Evolutionary conservation across 1,140 invertebrate genomes (phyloP).

Genomic region (Proctacanthus coquilletti): DNA sequence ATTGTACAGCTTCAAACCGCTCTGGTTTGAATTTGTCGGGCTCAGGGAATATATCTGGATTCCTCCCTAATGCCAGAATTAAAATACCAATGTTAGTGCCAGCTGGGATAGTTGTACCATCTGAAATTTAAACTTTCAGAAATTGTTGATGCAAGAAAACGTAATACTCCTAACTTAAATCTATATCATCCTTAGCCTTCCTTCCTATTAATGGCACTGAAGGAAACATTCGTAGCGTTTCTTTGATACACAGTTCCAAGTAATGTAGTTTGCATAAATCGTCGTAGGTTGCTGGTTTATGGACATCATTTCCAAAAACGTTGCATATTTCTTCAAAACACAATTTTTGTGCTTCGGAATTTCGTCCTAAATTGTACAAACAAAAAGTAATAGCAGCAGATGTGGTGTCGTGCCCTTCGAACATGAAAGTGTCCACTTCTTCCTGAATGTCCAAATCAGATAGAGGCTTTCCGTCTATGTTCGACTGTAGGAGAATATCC

Average conservation of each 20-base stretch:
- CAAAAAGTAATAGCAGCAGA: constrained; percentile 38
- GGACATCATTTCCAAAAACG: constrained; percentile 32
- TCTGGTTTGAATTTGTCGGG: constrained; percentile 46
- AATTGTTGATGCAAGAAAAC: background rate
- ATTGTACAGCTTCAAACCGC: constrained; percentile 34
- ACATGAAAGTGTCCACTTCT: constrained; percentile 65
- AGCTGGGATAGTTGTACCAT: constrained; percentile 26
- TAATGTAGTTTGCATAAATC: constrained; percentile 38
- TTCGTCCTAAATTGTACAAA: constrained; percentile 35
- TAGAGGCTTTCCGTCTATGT: constrained; percentile 31
- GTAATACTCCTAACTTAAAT: background rate
- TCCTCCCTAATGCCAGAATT: constrained; percentile 33
- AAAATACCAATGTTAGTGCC: constrained; percentile 26
- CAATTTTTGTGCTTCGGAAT: constrained; percentile 41
- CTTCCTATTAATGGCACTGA: constrained; percentile 42
- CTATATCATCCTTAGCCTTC: constrained; percentile 25
- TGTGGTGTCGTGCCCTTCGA: constrained; percentile 55
- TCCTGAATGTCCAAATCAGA: constrained; percentile 47
- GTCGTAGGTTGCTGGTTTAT: constrained; percentile 27
- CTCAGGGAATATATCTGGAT: constrained; percentile 36
- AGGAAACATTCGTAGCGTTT: constrained; percentile 40
- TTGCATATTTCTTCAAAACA: constrained; percentile 39
- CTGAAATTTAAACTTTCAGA: constrained; percentile 7
- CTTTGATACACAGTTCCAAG: constrained; percentile 44
- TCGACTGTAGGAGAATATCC: constrained; percentile 46